Evolutionary conservation across 2,888 invertebrate genomes (phyloP).

Genomic region (Lomographa bimaculata): DNA sequence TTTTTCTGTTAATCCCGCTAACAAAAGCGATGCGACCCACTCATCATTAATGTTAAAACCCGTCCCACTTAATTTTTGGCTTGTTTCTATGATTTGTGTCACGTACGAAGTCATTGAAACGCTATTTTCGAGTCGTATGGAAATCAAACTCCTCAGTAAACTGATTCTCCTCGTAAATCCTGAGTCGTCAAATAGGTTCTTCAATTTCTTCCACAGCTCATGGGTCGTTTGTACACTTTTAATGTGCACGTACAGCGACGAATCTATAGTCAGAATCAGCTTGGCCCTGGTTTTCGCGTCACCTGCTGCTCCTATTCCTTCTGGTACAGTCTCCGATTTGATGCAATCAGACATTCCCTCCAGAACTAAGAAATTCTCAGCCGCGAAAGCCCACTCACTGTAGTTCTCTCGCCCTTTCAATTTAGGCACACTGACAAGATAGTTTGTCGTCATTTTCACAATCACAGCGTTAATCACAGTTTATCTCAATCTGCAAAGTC

Average conservation of each 20-base stretch:
- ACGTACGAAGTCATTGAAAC: slow-evolving; percentile 1
- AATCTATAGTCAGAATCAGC: slow-evolving; percentile 24
- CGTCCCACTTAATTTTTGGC: slow-evolving; percentile 30
- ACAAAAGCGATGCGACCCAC: slow-evolving; percentile 33
- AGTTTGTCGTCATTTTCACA: slow-evolving; percentile 13
- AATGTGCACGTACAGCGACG: slow-evolving; percentile 17
- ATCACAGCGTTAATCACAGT: slow-evolving; percentile 13
- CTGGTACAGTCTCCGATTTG: not conserved
- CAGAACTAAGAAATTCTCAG: slow-evolving; percentile 25
- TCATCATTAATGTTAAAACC: slow-evolving; percentile 35
- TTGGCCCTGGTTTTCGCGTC: slow-evolving; percentile 13
- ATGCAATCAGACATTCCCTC: slow-evolving; percentile 1
- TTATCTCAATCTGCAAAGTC: slow-evolving; percentile 16
- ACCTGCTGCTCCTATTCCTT: not conserved
- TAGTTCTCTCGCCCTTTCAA: slow-evolving; percentile 1
- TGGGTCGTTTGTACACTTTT: slow-evolving; percentile 6
- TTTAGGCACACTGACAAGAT: slow-evolving; percentile 20
- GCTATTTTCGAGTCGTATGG: slow-evolving; percentile 22
- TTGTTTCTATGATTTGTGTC: slow-evolving; percentile 32
- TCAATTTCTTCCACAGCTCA: slow-evolving; percentile 15
- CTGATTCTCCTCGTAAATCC: slow-evolving; percentile 28
- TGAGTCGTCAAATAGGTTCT: slow-evolving; percentile 19
- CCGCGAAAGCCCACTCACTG: slow-evolving; percentile 15
- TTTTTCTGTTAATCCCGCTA: slow-evolving; percentile 19
- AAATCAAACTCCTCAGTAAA: slow-evolving; percentile 24